Evolutionary conservation across 1,140 invertebrate genomes (phyloP), one percentile per base, ranked within the genome.

Genomic region (Drosophila parvula): DNA sequence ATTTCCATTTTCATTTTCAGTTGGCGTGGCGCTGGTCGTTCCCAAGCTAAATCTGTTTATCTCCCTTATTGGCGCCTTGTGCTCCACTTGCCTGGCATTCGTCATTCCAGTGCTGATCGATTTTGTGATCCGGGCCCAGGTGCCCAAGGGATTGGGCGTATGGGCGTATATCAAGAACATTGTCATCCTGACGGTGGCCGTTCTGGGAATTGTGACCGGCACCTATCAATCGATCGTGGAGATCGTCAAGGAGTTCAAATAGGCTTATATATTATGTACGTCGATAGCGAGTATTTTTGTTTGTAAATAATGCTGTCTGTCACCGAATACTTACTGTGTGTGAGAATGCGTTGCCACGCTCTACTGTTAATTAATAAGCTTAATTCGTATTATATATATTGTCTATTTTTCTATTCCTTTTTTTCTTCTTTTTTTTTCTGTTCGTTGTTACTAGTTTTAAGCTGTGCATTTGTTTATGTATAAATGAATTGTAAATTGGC

Each of bases 91-190:
- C 0, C 93, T 98, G 48, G 97, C 97, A 0, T 93, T 99, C 0
- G 94, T 99, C 11, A 96, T 98, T 79, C 98, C 98, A 2, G 96
- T 98, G 3, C 92, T 98, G 14, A 95, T 98, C 51, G 97, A 99
- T 80, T 94, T 98, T 59, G 93, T 96, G 2, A 93, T 94, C 0
- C 92, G 92, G 50, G 94, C 93, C 76, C 93, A 94, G 34, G 93
- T 93, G 63, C 90, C 91, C 4, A 83, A 93, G 8, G 91, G 92
- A 0, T 76, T 93, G 5, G 92, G 93, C 5, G 57, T 74, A 0
- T 85, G 90, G 43, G 92, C 93, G 6, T 79, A 94, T 5, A 28
- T 93, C 14, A 96, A 96, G 80, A 94, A 97, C 79, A 63, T 93
- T 5, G 48, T 93, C n/a, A 96, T 97, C 36, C 92, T 96, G 2